Base-by-base conservation (phyloP, 1,140 invertebrate genomes). In the Drosophila teissieri region DNA sequence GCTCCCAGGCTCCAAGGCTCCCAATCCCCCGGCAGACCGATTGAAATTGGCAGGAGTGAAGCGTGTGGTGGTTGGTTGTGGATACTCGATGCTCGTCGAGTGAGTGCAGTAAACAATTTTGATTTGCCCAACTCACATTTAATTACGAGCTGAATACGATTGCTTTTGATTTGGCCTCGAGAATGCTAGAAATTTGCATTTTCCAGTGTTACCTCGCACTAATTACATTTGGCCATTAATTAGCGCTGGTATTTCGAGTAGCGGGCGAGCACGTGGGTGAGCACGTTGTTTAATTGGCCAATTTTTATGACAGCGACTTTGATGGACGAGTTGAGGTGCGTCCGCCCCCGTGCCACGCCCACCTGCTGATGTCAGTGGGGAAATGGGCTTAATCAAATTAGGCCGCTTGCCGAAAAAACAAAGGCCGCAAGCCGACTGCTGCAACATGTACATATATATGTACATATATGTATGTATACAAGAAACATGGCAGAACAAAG, bases 371-470 rank as follows among this genome's bases (percentile, higher is more conserved):
- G 73, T 76, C 73, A 76, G 61, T 49, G 36, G 65, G 72, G 52
- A 54, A 60, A 51, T 69, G 40, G 52, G 60, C 79, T 74, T 69
- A 77, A 74, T 80, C 46, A 62, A 77, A 85, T 85, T 77, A 80
- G 55, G 64, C 55, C 37, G 44, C 51, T 31, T 53, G 24, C 55
- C 7, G 17, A 34, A 44, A 56, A 45, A 67, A 67, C 52, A 65
- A 61, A 52, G 39, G 36, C 39, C 65, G 4, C 15, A 6, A n/a
- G 10, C 40, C 22, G 56, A 36, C 36, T 55, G 31, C 36, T 58
- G 34, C 56, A 51, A 24, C 7, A 15, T 11, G 19, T 3, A 24
- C 24, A 12, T 31, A 10, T 24, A 4, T 24, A 4, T 4, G 4
- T 24, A 24, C 22, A 24, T 22, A 24, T 24, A 24, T 27, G 27